Conservation (phyloP, 2,888 invertebrate species). For the Dolomedes plantarius region DNA sequence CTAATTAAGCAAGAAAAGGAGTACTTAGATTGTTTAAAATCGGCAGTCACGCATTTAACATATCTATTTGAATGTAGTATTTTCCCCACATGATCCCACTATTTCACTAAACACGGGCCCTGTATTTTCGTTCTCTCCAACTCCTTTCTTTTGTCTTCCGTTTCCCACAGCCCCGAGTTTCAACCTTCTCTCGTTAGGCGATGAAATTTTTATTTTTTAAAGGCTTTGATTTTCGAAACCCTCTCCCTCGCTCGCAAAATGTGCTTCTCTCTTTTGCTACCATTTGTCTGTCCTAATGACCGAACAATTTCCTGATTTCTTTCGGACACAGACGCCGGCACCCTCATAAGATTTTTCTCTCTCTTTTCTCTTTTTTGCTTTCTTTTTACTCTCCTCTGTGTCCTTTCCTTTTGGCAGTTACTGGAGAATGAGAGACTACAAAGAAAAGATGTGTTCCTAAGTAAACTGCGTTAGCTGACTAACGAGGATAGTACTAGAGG, state of each 20-base stretch:
- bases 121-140: too few species aligned
- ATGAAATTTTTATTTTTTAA: constrained; percentile 34
- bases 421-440: constrained; percentile 5
- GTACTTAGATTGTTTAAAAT: too few species aligned
- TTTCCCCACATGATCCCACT: too few species aligned
- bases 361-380: constrained; percentile 6
- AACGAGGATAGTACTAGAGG: constrained; percentile 29
- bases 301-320: constrained; percentile 46
- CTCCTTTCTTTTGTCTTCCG: too few species aligned
- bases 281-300: constrained; percentile 38
- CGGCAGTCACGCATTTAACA: too few species aligned
- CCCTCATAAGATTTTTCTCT: constrained; percentile 14
- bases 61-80: too few species aligned
- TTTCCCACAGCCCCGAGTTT: too few species aligned
- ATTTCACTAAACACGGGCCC: too few species aligned
- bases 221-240: constrained; percentile 22
- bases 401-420: constrained; percentile 15
- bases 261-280: constrained; percentile 12
- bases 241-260: not conserved
- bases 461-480: constrained; percentile 40
- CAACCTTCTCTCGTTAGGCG: constrained; percentile 18
- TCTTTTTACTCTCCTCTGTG: not conserved
- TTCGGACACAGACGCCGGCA: constrained; percentile 18
- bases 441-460: constrained; percentile 33
- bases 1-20: too few species aligned